A percentile compares a stretch with the other conserved stretches of the same genome.
These are phyloP conservation scores for Apogon hyalosoma DNA, from an alignment of 2,797 vertebrate species.

Conservation along the genomic window DNA sequence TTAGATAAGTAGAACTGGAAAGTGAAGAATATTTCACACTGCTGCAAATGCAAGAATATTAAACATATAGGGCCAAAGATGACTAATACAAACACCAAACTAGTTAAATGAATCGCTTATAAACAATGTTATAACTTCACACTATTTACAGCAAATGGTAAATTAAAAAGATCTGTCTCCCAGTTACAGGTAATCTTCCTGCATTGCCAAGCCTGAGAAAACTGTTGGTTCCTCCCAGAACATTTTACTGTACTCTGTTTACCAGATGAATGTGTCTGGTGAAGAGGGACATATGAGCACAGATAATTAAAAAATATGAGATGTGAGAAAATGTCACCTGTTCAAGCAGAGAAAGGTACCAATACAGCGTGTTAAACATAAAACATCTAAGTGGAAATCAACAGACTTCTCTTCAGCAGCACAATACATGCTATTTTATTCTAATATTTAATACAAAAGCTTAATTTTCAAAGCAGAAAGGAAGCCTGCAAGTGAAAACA, in stretches of 20 bases:
- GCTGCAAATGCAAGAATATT: conserved; percentile 28
- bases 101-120: too few species aligned
- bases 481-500: background rate
- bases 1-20: conserved; percentile 54
- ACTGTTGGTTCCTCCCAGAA: background rate
- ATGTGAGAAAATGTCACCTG: conserved; percentile 38
- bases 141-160: conserved; percentile 26
- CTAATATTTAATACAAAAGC: conserved; percentile 1
- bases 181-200: conserved; percentile 2
- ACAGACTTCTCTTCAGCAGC: background rate
- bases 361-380: conserved; percentile 9
- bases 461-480: background rate
- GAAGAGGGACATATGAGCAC: background rate
- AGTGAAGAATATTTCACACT: conserved; percentile 24
- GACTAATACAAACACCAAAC: too few species aligned
- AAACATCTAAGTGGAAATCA: conserved; percentile 12
- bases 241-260: conserved; percentile 8
- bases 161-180: conserved; percentile 19
- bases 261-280: conserved; percentile 4
- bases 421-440: background rate
- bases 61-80: background rate
- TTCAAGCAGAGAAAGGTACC: conserved; percentile 21
- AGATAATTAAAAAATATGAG: background rate
- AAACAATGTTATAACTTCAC: conserved; percentile 1
- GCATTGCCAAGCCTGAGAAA: background rate